Percentiles rank a stretch among this genome's conserved stretches.
Evolutionary conservation across 2,113 vertebrate genomes (phyloP).

Genomic region (Engystomops pustulosus): DNA sequence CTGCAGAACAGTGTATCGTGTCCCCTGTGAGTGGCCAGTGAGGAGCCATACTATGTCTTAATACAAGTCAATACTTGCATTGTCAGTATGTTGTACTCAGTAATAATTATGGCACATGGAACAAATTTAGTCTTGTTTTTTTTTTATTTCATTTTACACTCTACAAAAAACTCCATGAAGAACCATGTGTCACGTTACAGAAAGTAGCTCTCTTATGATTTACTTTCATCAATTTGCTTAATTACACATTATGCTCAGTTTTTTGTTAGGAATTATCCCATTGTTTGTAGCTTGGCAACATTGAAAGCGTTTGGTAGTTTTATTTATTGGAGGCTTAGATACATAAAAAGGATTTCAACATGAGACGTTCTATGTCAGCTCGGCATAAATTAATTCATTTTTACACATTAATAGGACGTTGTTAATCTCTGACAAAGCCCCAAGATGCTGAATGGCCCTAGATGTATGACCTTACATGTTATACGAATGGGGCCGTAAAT

Average conservation of each 20-base stretch:
- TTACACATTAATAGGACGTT: slow-evolving; percentile 10
- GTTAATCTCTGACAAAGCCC: slow-evolving; percentile 22
- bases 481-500: slow-evolving; percentile 21
- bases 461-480: slow-evolving; percentile 8
- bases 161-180: no score
- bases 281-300: neutral
- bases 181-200: neutral
- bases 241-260: slow-evolving; percentile 29
- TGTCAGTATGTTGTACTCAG: no score
- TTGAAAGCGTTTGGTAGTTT: neutral
- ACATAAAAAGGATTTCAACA: slow-evolving; percentile 21
- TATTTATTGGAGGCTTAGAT: neutral
- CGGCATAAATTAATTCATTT: slow-evolving; percentile 24
- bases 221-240: slow-evolving; percentile 39
- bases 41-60: no score
- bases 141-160: no score
- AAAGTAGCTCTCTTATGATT: neutral
- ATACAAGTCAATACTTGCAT: no score
- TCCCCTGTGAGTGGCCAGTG: no score
- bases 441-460: neutral
- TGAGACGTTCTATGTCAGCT: neutral
- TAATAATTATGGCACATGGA: no score
- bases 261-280: slow-evolving; percentile 9
- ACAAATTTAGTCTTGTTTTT: no score
- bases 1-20: no score